phyloP scores from a whole-genome alignment of 2,888 invertebrate genomes.

The Euzetes globulus region DNA sequence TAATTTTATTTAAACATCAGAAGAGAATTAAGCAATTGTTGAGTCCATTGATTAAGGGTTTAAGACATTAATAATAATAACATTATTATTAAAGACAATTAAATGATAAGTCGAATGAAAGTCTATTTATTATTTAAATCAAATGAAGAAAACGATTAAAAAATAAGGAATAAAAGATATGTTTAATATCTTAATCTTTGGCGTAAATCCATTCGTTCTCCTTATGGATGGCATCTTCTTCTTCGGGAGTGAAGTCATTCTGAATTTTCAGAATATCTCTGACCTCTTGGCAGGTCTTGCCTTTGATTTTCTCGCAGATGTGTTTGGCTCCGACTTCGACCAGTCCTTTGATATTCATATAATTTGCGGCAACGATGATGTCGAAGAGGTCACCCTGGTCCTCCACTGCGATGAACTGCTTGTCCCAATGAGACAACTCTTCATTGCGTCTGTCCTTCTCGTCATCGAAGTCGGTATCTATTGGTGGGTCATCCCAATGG shows the following conservation, averaged over 20 bases:
- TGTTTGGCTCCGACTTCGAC: slow-evolving; percentile 23
- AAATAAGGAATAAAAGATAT: too few relatives aligned
- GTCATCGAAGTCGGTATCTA: neutral
- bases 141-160: too few relatives aligned
- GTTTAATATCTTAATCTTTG: neutral
- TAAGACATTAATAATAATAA: too few relatives aligned
- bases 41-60: too few relatives aligned
- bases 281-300: neutral
- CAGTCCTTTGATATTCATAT: slow-evolving; percentile 9
- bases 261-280: neutral
- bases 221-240: slow-evolving; percentile 22
- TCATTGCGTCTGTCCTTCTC: neutral
- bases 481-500: neutral
- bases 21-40: too few relatives aligned
- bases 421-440: slow-evolving; percentile 3
- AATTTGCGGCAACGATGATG: slow-evolving; percentile 10
- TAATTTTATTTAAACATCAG: too few relatives aligned
- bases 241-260: slow-evolving; percentile 18
- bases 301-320: neutral
- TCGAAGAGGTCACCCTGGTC: slow-evolving; percentile 10
- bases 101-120: too few relatives aligned
- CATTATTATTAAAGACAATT: too few relatives aligned
- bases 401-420: neutral
- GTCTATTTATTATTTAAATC: too few relatives aligned
- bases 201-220: slow-evolving; percentile 28